phyloP scores from a whole-genome alignment of 1,140 invertebrate species.

The Drosophila littoralis region DNA sequence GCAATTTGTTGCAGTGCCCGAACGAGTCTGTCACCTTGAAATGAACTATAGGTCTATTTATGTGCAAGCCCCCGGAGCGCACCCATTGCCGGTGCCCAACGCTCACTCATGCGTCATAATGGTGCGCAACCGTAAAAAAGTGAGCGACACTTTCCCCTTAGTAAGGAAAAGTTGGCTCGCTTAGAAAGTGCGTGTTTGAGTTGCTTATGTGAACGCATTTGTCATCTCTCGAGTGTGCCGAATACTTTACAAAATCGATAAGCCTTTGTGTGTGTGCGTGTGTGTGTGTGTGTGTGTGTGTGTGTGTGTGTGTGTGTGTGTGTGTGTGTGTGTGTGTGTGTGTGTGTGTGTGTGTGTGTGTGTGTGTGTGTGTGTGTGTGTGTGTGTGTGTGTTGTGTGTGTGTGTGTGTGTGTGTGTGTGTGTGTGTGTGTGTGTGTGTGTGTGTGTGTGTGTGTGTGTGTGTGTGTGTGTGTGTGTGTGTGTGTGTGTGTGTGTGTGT shows the following conservation, averaged over 20 bases:
- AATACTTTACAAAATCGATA: constrained; percentile 61
- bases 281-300: background rate
- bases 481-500: constrained; percentile 44
- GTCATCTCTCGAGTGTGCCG: constrained; percentile 53
- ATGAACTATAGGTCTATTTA: constrained; percentile 52
- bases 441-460: constrained; percentile 42
- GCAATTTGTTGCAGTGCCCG: constrained; percentile 72
- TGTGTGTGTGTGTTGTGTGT: too few relatives aligned
- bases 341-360: constrained; percentile 22
- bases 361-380: constrained; percentile 49
- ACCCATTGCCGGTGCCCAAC: background rate
- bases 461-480: constrained; percentile 16
- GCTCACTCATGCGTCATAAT: constrained; percentile 44
- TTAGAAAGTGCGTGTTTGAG: constrained; percentile 15
- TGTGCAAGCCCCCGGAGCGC: constrained; percentile 12
- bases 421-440: constrained; percentile 37
- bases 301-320: constrained; percentile 48
- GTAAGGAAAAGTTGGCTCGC: constrained; percentile 1
- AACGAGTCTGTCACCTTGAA: constrained; percentile 77
- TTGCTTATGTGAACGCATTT: constrained; percentile 64
- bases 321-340: constrained; percentile 32
- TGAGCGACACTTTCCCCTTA: constrained; percentile 36
- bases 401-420: too few relatives aligned
- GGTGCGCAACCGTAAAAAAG: constrained; percentile 46
- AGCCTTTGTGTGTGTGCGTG: constrained; percentile 55